Percentiles rank a stretch among this genome's conserved stretches.
phyloP scores from a whole-genome alignment of 92 coral and sea anemone genomes.

The Epizoanthus scotinus region DNA sequence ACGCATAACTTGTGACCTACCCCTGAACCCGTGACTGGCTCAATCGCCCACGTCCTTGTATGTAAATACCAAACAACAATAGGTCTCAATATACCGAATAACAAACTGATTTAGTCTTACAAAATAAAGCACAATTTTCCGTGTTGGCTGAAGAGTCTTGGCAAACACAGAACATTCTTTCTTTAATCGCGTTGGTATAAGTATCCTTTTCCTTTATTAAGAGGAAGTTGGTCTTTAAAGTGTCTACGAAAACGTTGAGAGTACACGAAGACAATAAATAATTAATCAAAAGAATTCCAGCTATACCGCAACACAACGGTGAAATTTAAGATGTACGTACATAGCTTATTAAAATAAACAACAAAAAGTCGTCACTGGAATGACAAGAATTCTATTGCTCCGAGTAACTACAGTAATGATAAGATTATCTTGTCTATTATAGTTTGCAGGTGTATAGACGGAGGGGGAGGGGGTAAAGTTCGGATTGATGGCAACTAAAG shows the following conservation, averaged over 20 bases:
- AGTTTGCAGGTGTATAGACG: neutral
- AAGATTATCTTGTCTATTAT: neutral
- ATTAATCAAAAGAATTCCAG: neutral
- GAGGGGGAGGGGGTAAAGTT: neutral
- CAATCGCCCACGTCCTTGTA: neutral
- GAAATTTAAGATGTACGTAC: neutral
- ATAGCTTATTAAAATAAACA: too few species aligned
- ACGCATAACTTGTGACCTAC: too few species aligned
- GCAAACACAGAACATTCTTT: neutral
- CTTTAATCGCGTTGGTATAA: neutral
- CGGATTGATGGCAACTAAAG: neutral
- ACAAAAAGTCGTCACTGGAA: neutral
- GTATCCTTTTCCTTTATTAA: too few species aligned
- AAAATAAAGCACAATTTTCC: neutral
- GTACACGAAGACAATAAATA: neutral
- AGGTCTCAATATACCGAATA: neutral
- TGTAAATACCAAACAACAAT: neutral
- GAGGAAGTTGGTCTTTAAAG: neutral
- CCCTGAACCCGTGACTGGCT: too few species aligned
- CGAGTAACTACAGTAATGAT: neutral
- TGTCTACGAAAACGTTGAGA: neutral
- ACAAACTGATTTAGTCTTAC: neutral
- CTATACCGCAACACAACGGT: neutral
- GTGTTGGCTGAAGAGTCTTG: neutral
- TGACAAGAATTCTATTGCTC: neutral